Base-by-base conservation (phyloP, 2,113 vertebrate genomes). In the Misgurnus mizolepis region DNA sequence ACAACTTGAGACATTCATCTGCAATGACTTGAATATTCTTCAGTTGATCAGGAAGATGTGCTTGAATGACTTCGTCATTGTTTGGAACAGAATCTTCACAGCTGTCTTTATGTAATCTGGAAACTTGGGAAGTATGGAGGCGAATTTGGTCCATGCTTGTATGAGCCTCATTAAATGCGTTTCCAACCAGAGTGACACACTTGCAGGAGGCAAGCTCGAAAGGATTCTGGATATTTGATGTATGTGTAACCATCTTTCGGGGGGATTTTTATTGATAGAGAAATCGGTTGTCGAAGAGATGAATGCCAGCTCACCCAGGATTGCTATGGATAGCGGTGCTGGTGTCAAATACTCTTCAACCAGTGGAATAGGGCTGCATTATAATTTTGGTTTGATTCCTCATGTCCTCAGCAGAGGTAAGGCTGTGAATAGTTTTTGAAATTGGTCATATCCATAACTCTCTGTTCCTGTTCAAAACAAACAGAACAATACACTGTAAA, bases 261-360 rank as follows among this genome's bases (percentile, higher is more conserved):
- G 84, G 0, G 75, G 3, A 7, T 76, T 81, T 43, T 75, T 67
- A 49, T 84, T 83, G 55, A 89, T 85, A 3, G 71, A 74, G 12
- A 74, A 74, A 74, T 74, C 56, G 27, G 56, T 74, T 22, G 40
- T 47, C 56, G 71, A 74, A 0, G 71, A 74, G 18, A 74, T 61
- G 18, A 74, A 74, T 6, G 47, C 71, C 56, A 74, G 82, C 78
- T 90, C 86, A 4, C 83, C 89, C 43, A 90, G 10, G 40, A 90
- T 85, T 40, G 88, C 89, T 17, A 90, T 84, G 10, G 87, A 88
- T 22, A 88, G 58, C 17, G 88, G 86, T 0, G 83, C 87, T 17
- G 86, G 88, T 56, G 84, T 82, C 68, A 90, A 45, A 43, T 89
- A 87, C 6, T 88, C 70, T 56, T 88, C 88, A n/a, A n/a, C 88